Base-by-base conservation (phyloP, 2,797 vertebrate species). In the Clarias laeviceps region DNA sequence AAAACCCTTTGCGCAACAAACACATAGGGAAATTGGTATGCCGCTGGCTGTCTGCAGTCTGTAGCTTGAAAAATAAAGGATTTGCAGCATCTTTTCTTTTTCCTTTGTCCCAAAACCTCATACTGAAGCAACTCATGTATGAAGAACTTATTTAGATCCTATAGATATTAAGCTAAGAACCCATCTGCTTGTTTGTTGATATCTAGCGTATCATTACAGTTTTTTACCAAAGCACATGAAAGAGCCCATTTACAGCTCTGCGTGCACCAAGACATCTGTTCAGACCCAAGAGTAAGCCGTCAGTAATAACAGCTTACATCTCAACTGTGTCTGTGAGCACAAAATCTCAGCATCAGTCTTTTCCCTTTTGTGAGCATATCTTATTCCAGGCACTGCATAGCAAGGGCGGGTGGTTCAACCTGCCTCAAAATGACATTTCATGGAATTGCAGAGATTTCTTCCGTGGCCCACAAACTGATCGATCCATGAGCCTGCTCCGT, bases 241-340 rank as follows among this genome's bases (percentile, higher is more conserved):
- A 80, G 61, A 66, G 27, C 18, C 9, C 40, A 80, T 66, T 66
- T 80, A 54, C 5, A 18, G 27, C 62, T 80, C 27, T 65, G 62
- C 54, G 40, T 65, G 37, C 59, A 80, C 79, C 61, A n/a, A 65
- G n/a, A 17, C 62, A 65, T 80, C 78, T 65, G 78, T 29, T 65
- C n/a, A 65, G 61, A 50, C 17, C 78, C 79, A 29, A 29, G 24
- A 29, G 62, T 80, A 29, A 80, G n/a, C 79, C 8, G 1, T 27
- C 24, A 80, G 40, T 29, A 80, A 66, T 80, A 80, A 65, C 37
- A 65, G 37, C 20, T 18, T 65, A 65, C 34, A 80, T 64, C 37
- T 20, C 59, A 40, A 64, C 15, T 56, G 22, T 78, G 74, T 77
- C 4, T 34, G 27, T 37, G 22, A 79, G 77, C 22, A 40, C 57